Percentiles rank a stretch among this genome's conserved stretches.
These are phyloP conservation scores for Linnaemya vulpina DNA, from an alignment of 2,888 invertebrate genomes.

Conservation along the genomic window DNA sequence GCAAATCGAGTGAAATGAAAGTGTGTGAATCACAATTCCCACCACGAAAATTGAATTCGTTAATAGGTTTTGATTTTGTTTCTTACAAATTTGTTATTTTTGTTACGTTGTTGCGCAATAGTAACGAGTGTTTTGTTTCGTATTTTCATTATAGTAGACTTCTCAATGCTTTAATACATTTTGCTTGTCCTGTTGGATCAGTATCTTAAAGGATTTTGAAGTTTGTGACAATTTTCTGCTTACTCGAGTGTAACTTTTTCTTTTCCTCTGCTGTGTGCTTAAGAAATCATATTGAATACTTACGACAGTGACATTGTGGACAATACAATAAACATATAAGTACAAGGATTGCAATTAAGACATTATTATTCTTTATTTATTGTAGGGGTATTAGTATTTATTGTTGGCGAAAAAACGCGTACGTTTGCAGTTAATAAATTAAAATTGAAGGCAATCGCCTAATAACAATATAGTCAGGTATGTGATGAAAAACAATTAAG, in stretches of 20 bases:
- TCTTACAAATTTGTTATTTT: constrained; percentile 19
- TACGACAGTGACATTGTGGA: constrained; percentile 27
- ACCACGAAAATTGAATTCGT: constrained; percentile 17
- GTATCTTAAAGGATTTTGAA: not conserved
- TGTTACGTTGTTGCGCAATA: constrained; percentile 36
- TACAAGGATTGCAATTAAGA: no score
- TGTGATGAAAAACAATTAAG: no score
- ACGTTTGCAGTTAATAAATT: no score
- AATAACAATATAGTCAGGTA: no score
- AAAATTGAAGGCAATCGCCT: no score
- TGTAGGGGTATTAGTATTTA: no score
- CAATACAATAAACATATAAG: not conserved
- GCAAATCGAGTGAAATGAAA: not conserved
- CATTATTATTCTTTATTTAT: no score
- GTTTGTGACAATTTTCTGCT: constrained; percentile 49
- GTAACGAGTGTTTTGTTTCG: constrained; percentile 14
- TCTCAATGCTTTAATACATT: not conserved
- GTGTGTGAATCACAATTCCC: constrained; percentile 37
- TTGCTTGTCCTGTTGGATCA: not conserved
- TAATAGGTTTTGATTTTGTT: constrained; percentile 31
- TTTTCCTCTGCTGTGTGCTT: not conserved
- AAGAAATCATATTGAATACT: constrained; percentile 8
- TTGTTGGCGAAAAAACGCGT: no score
- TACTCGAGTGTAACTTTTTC: constrained; percentile 39
- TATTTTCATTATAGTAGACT: constrained; percentile 17